Evolutionary conservation across 2,113 vertebrate species (phyloP), one percentile per base, ranked within the genome.

Genomic region (Raja brachyura): DNA sequence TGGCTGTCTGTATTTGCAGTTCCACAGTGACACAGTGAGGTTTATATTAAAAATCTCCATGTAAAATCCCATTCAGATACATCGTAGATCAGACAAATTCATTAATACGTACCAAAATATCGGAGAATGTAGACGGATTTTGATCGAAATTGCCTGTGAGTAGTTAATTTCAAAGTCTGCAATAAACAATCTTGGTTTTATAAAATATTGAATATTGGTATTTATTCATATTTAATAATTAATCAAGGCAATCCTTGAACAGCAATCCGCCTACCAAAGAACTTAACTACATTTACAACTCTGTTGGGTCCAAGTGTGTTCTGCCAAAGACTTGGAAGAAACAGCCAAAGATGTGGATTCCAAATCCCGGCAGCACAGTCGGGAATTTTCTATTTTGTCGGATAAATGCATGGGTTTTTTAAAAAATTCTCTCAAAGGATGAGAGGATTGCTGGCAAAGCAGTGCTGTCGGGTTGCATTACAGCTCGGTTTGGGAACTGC

Each of bases 211-310:
- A 22, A 63, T 88, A 88, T 88, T 63, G 25, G 61, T 31, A 59
- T 88, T 63, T 88, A 63, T 88, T 88, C 28, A 31, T 63, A 59
- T n/a, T 63, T 88, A 88, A 88, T 88, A 63, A 88, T 63, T 88
- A 31, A 88, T 59, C 83, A 63, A 63, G 11, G 83, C 28, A 63
- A 13, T 16, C 83, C 83, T 63, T 63, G 61, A 31, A 16, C 59
- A 63, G 83, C 25, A 63, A 63, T 11, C 56, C 6, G n/a, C 83
- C n/a, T 63, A 63, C 16, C 18, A 54, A 78, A 63, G 14, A 88
- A 66, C 61, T 31, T 63, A 63, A 31, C 28, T 28, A 31, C 56
- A 5, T 86, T 88, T 63, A 59, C 48, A 59, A 31, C 5, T 22
- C 16, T 85, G n/a, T 20, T 85, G 48, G 20, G 48, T 54, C 79